Evolutionary conservation across 2,888 invertebrate genomes (phyloP).

Genomic region (Chymomyza caudatula): DNA sequence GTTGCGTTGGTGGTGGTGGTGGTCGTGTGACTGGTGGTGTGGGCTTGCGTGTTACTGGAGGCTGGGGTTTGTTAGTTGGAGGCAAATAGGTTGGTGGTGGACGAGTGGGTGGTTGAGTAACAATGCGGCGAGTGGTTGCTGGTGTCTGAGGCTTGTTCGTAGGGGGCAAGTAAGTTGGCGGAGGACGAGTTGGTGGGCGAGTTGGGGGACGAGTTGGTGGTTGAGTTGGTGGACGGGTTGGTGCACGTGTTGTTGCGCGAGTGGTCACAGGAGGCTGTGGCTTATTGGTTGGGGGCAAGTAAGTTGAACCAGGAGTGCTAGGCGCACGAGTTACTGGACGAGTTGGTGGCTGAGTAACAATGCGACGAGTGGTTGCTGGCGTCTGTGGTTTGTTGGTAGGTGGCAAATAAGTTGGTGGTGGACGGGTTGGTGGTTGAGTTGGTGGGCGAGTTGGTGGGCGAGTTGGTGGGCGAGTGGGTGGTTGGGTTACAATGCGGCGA

Average conservation of each 20-base stretch:
- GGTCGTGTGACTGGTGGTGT: constrained; percentile 23
- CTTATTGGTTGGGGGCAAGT: constrained; percentile 20
- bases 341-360: constrained; percentile 20
- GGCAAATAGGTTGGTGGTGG: constrained; percentile 42
- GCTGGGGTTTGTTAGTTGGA: constrained; percentile 43
- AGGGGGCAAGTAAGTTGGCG: constrained; percentile 49
- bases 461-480: constrained; percentile 22
- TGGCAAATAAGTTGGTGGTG: constrained; percentile 43
- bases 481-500: not conserved
- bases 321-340: constrained; percentile 40
- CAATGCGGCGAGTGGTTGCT: constrained; percentile 36
- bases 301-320: constrained; percentile 8
- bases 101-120: constrained; percentile 40
- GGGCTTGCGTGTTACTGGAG: constrained; percentile 28
- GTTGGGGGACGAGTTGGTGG: constrained; percentile 30
- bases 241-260: constrained; percentile 2
- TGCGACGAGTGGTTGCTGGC: constrained; percentile 41
- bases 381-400: constrained; percentile 48
- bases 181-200: constrained; percentile 28
- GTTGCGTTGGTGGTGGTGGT: constrained; percentile 13
- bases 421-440: constrained; percentile 12
- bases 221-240: constrained; percentile 28
- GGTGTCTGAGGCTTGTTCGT: constrained; percentile 44
- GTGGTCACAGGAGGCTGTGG: constrained; percentile 27
- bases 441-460: constrained; percentile 28